Percentiles rank a stretch among this genome's conserved stretches.
Conservation (phyloP, 2,797 vertebrate genomes). For the Nasua narica region DNA sequence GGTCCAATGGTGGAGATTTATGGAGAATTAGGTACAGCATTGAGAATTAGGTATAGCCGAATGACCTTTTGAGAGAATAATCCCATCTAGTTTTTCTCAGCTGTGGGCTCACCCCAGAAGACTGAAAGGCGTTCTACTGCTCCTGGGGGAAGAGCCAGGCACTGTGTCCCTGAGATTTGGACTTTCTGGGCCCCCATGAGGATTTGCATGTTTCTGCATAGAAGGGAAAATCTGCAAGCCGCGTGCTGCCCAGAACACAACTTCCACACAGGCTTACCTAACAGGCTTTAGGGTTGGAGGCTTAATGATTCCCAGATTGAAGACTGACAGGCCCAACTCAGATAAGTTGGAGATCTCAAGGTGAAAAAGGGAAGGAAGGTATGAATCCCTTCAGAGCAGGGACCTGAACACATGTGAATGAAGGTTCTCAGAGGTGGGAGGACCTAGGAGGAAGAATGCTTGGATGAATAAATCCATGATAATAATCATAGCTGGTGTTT, state of each 20-base stretch:
- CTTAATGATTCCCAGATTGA: not conserved
- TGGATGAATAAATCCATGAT: not conserved
- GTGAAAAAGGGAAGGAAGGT: not conserved
- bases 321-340: not conserved
- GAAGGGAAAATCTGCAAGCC: not conserved
- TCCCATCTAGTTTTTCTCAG: not conserved
- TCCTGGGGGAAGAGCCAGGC: not conserved
- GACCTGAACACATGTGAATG: not conserved
- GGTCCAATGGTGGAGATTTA: not conserved
- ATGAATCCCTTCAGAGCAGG: not conserved
- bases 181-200: not conserved
- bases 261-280: not conserved
- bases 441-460: not conserved
- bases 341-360: not conserved
- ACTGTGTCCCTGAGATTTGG: not conserved
- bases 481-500: not conserved
- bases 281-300: not conserved
- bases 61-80: constrained; percentile 29
- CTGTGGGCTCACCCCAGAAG: constrained; percentile 29
- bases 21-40: constrained; percentile 29
- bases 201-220: not conserved
- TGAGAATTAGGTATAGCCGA: constrained; percentile 34
- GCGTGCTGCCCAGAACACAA: not conserved
- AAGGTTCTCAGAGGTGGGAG: not conserved
- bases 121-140: constrained; percentile 7